These are phyloP conservation scores for Mycalesis mineus DNA, from an alignment of 2,888 invertebrate species.

Conservation along the genomic window DNA sequence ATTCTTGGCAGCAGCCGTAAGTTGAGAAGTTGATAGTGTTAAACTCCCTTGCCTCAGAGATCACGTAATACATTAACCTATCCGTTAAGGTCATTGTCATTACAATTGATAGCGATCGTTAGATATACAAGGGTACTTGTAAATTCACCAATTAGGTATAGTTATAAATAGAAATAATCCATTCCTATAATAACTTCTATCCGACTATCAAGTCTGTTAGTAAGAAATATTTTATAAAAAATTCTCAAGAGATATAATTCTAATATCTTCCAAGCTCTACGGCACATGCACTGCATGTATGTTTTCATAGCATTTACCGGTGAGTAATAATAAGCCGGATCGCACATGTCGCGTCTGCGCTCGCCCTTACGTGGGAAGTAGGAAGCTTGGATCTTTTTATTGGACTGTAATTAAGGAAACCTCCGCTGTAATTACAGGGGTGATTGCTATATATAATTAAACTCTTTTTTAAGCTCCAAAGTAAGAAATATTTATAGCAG, in stretches of 20 bases:
- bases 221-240: too few species aligned
- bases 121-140: too few species aligned
- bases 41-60: too few species aligned
- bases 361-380: slow-evolving; percentile 64
- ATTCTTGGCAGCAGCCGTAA: too few species aligned
- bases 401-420: slow-evolving; percentile 73
- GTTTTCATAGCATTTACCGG: slow-evolving; percentile 58
- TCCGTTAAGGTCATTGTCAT: too few species aligned
- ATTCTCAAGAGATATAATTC: background rate
- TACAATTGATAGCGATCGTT: too few species aligned
- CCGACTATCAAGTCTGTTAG: too few species aligned
- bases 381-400: slow-evolving; percentile 74
- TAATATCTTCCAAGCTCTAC: slow-evolving; percentile 30
- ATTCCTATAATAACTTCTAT: too few species aligned
- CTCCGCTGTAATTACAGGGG: slow-evolving; percentile 74
- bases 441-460: slow-evolving; percentile 75
- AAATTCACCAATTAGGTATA: too few species aligned
- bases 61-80: too few species aligned
- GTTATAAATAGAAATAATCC: too few species aligned
- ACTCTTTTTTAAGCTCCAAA: slow-evolving; percentile 55
- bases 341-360: slow-evolving; percentile 63
- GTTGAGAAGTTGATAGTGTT: too few species aligned
- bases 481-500: background rate
- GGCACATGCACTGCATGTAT: slow-evolving; percentile 34
- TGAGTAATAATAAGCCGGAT: slow-evolving; percentile 66